phyloP scores from a whole-genome alignment of 2,888 invertebrate species.

The Phalangium opilio region DNA sequence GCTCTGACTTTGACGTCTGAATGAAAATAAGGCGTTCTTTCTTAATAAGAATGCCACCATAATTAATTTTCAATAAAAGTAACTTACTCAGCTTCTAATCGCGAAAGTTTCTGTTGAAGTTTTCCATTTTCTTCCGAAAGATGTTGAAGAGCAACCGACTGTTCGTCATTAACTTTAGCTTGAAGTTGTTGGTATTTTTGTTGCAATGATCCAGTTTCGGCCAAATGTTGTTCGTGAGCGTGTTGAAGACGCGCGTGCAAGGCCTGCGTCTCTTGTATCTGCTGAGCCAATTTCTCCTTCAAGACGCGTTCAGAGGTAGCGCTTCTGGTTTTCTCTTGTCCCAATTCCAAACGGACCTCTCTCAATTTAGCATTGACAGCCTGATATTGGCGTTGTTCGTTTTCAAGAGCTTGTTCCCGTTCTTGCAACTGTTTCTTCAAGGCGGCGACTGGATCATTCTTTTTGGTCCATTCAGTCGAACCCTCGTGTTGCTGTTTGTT shows the following conservation, averaged over 20 bases:
- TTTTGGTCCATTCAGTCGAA: slow-evolving; percentile 29
- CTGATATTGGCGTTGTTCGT: slow-evolving; percentile 37
- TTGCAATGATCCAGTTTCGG: slow-evolving; percentile 45
- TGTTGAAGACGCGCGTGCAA: slow-evolving; percentile 45
- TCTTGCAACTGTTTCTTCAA: slow-evolving; percentile 62
- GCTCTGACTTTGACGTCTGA: not conserved
- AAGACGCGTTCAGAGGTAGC: slow-evolving; percentile 39
- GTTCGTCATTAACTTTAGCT: slow-evolving; percentile 11
- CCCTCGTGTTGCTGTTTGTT: slow-evolving; percentile 60
- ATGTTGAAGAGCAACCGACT: slow-evolving; percentile 6
- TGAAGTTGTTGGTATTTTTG: slow-evolving; percentile 21
- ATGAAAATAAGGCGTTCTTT: no score
- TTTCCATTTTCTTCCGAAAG: slow-evolving; percentile 18
- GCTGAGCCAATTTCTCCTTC: slow-evolving; percentile 40
- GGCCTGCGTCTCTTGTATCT: slow-evolving; percentile 46
- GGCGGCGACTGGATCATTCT: slow-evolving; percentile 52
- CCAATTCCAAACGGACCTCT: slow-evolving; percentile 54
- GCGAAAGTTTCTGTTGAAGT: slow-evolving; percentile 11
- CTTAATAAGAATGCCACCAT: no score
- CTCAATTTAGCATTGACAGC: slow-evolving; percentile 61
- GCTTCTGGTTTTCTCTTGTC: slow-evolving; percentile 46
- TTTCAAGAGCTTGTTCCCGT: slow-evolving; percentile 40
- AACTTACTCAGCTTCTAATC: slow-evolving; percentile 17
- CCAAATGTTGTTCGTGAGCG: slow-evolving; percentile 38
- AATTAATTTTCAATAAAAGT: no score